A percentile compares a stretch with the other conserved stretches of the same genome.
phyloP scores from a whole-genome alignment of 2,797 vertebrate genomes.

The Columba guinea region DNA sequence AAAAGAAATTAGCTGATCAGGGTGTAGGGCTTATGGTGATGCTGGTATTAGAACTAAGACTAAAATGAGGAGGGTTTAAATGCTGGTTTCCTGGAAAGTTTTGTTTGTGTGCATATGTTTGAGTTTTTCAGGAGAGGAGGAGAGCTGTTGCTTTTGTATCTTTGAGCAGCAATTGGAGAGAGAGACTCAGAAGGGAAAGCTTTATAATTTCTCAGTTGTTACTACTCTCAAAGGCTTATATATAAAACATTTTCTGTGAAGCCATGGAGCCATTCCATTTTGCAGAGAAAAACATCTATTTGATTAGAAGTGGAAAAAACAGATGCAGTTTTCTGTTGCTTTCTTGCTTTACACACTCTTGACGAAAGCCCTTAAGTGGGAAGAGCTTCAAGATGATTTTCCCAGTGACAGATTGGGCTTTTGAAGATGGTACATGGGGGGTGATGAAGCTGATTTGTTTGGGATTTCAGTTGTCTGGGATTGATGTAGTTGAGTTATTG shows the following conservation, averaged over 20 bases:
- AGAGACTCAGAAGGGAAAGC: background rate
- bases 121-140: background rate
- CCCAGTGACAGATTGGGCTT: background rate
- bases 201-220: background rate
- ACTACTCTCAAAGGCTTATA: background rate
- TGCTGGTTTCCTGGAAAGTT: background rate
- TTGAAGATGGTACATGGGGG: background rate
- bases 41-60: background rate
- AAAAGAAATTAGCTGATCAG: constrained; percentile 19
- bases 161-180: background rate
- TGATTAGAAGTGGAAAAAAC: background rate
- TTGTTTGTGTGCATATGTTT: background rate
- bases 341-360: background rate
- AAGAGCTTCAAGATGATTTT: background rate
- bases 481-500: background rate
- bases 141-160: background rate
- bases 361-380: background rate
- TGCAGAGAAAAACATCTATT: background rate
- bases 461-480: background rate
- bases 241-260: background rate
- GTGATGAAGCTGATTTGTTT: background rate
- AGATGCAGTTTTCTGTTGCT: background rate
- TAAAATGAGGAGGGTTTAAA: background rate
- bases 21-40: background rate
- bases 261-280: background rate